Evolutionary conservation across 2,113 vertebrate genomes (phyloP).

Genomic region (Cynopterus brachyotis): DNA sequence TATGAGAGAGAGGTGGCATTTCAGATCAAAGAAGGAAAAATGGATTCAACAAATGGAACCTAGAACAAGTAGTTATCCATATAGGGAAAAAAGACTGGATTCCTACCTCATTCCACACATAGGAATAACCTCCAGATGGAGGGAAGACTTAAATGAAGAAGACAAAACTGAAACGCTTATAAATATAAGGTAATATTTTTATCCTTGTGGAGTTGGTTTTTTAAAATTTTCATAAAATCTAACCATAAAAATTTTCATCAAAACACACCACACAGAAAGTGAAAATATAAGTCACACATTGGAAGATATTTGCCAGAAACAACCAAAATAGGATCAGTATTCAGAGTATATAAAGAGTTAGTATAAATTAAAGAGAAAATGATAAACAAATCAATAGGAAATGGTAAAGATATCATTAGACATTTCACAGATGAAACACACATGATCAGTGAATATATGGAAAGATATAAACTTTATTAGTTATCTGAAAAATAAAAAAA

Average conservation of each 20-base stretch:
- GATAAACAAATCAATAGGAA: neutral
- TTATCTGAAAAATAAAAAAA: constrained; percentile 44
- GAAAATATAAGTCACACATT: neutral
- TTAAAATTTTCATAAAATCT: neutral
- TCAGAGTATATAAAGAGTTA: neutral
- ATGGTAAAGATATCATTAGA: neutral
- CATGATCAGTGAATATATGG: neutral
- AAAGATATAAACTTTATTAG: neutral
- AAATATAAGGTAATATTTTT: neutral
- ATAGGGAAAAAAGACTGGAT: neutral
- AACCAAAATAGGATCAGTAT: neutral
- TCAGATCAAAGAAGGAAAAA: constrained; percentile 18
- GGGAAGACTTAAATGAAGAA: neutral
- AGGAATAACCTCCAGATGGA: neutral
- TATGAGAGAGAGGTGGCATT: neutral
- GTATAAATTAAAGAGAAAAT: neutral
- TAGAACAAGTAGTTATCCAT: neutral
- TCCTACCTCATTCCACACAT: neutral
- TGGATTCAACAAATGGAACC: neutral
- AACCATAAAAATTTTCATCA: constrained; percentile 45
- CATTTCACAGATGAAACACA: constrained; percentile 28
- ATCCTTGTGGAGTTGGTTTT: neutral
- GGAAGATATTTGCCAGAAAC: neutral
- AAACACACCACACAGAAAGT: neutral
- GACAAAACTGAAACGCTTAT: constrained; percentile 2